These are phyloP conservation scores for Acleris emargana DNA, from an alignment of 2,888 invertebrate species.

Conservation along the genomic window DNA sequence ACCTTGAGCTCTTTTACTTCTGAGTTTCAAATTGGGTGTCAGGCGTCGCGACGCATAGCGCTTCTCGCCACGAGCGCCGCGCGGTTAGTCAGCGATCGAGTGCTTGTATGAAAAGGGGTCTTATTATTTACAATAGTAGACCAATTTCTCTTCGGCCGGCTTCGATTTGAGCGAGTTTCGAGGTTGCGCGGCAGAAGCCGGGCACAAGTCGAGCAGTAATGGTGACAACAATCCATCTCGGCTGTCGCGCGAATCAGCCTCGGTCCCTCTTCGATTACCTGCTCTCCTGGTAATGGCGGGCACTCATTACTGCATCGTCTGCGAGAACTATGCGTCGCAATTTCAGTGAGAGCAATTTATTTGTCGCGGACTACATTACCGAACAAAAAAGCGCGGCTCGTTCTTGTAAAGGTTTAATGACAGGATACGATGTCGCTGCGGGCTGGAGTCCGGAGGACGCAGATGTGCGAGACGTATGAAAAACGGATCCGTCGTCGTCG, in stretches of 20 bases:
- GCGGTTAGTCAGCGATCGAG: slow-evolving; percentile 51
- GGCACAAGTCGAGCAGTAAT: slow-evolving; percentile 79
- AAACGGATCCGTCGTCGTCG: slow-evolving; percentile 66
- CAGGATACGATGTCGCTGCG: slow-evolving; percentile 72
- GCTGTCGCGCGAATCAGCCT: slow-evolving; percentile 79
- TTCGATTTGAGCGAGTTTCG: slow-evolving; percentile 35
- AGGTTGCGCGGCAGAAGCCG: slow-evolving; percentile 47
- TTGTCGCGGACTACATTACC: slow-evolving; percentile 67
- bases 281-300: slow-evolving; percentile 54
- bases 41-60: slow-evolving; percentile 61
- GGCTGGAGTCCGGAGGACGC: slow-evolving; percentile 60
- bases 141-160: slow-evolving; percentile 43
- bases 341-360: slow-evolving; percentile 72
- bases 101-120: slow-evolving; percentile 53
- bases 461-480: slow-evolving; percentile 72
- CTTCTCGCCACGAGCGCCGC: slow-evolving; percentile 64
- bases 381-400: slow-evolving; percentile 61
- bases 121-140: slow-evolving; percentile 54
- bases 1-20: slow-evolving; percentile 71
- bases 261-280: slow-evolving; percentile 81
- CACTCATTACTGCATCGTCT: slow-evolving; percentile 45
- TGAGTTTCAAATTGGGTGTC: slow-evolving; percentile 76
- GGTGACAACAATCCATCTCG: slow-evolving; percentile 81
- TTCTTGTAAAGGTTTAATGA: slow-evolving; percentile 73
- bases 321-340: slow-evolving; percentile 56